A percentile compares a stretch with the other conserved stretches of the same genome.
Conservation (phyloP, 2,888 invertebrate species). For the Acanthosepion esculentum region DNA sequence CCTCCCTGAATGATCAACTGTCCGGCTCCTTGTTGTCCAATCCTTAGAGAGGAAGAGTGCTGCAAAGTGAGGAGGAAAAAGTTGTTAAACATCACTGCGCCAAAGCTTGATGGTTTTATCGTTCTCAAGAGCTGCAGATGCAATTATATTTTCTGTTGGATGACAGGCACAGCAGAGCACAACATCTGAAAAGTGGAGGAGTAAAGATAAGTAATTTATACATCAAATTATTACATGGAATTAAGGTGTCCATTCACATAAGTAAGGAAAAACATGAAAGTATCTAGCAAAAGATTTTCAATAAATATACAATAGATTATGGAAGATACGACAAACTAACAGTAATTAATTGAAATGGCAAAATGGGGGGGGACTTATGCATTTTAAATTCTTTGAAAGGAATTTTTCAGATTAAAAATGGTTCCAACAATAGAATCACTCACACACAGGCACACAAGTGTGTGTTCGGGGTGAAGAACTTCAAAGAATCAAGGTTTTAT, state of each 20-base stretch:
- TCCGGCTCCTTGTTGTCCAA: neutral
- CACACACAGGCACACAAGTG: too few relatives aligned
- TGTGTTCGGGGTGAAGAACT: too few relatives aligned
- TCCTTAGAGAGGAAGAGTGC: neutral
- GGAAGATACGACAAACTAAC: too few relatives aligned
- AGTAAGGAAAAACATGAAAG: neutral
- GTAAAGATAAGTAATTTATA: neutral
- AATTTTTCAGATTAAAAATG: too few relatives aligned
- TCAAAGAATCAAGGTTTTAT: too few relatives aligned
- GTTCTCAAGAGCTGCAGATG: constrained; percentile 97
- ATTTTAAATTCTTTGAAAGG: too few relatives aligned
- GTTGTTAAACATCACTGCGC: constrained; percentile 84
- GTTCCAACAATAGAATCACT: too few relatives aligned
- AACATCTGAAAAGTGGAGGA: constrained; percentile 76
- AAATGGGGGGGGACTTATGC: too few relatives aligned
- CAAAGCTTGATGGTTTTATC: constrained; percentile 99
- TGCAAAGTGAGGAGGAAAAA: neutral
- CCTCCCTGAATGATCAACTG: neutral
- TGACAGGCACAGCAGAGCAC: constrained; percentile 99
- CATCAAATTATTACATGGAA: too few relatives aligned
- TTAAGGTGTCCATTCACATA: too few relatives aligned
- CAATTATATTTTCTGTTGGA: constrained; percentile 99
- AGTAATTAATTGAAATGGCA: too few relatives aligned
- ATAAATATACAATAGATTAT: too few relatives aligned
- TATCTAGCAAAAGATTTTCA: neutral